Conservation (phyloP, 2,113 vertebrate species). For the Lophotis ruficrista region DNA sequence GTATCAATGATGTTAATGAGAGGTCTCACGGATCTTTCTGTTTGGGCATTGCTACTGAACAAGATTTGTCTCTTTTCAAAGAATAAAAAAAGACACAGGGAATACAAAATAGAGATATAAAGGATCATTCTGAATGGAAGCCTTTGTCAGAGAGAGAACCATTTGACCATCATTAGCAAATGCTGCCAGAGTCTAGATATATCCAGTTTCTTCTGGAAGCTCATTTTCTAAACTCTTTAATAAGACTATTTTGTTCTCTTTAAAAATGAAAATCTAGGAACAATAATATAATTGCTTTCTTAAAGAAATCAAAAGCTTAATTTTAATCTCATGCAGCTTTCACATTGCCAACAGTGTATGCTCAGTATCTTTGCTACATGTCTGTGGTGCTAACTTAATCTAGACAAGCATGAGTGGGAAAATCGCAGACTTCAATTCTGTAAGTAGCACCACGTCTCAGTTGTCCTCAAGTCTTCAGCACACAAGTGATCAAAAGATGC, state of each 20-base stretch:
- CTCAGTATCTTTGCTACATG: neutral
- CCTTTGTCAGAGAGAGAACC: neutral
- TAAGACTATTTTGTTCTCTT: neutral
- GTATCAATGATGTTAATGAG: too few relatives aligned
- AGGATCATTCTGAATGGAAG: neutral
- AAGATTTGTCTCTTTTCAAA: neutral
- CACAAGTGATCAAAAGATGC: neutral
- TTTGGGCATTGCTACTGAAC: neutral
- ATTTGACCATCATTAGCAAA: neutral
- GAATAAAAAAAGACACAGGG: neutral
- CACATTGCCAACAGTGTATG: too few relatives aligned
- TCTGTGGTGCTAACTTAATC: neutral
- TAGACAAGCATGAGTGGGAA: accelerated
- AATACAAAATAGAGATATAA: neutral
- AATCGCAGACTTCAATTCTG: neutral
- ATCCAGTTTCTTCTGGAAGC: neutral
- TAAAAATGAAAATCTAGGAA: neutral
- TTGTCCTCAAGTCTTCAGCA: neutral
- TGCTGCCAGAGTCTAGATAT: neutral
- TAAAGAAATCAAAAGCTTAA: neutral
- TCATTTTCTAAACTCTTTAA: neutral
- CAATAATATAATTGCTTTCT: neutral
- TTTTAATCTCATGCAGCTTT: neutral
- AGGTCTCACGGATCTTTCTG: neutral
- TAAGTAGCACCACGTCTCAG: neutral